Conservation (phyloP, 1,140 invertebrate genomes). For the Drosophila sp. region DNA sequence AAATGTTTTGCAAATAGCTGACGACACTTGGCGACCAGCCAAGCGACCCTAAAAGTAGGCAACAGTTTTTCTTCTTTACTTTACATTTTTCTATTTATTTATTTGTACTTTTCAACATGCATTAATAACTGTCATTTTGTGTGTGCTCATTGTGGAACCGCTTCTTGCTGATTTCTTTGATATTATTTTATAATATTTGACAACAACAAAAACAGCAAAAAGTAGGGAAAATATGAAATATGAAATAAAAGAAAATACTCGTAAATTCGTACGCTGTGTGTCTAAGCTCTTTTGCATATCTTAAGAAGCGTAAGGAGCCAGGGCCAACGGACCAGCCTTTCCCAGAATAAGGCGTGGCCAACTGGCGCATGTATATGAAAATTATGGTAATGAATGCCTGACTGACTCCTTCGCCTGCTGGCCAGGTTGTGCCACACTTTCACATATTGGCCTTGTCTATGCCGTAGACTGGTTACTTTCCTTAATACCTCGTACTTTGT, state of each 20-base stretch:
- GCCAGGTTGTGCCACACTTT: slow-evolving; percentile 17
- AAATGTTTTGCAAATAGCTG: slow-evolving; percentile 74
- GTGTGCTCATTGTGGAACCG: slow-evolving; percentile 33
- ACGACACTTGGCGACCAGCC: slow-evolving; percentile 72
- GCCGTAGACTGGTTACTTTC: neutral
- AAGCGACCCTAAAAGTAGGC: slow-evolving; percentile 67
- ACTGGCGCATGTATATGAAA: slow-evolving; percentile 71
- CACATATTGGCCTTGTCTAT: neutral
- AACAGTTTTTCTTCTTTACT: slow-evolving; percentile 44
- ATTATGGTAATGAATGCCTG: slow-evolving; percentile 76
- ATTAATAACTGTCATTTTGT: slow-evolving; percentile 76
- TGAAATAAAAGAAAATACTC: slow-evolving; percentile 18
- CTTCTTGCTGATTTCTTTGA: slow-evolving; percentile 57
- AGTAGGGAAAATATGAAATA: slow-evolving; percentile 7
- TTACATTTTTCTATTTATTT: slow-evolving; percentile 29
- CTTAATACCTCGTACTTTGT: neutral
- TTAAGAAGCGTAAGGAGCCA: slow-evolving; percentile 14
- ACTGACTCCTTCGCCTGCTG: slow-evolving; percentile 32
- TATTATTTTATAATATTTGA: slow-evolving; percentile 14
- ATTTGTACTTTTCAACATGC: slow-evolving; percentile 31
- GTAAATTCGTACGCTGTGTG: slow-evolving; percentile 44
- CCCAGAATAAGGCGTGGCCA: slow-evolving; percentile 41
- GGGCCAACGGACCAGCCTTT: slow-evolving; percentile 4
- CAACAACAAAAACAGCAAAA: too few species aligned
- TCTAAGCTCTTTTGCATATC: slow-evolving; percentile 33